Percentiles rank a stretch among this genome's conserved stretches.
Conservation (phyloP, 2,888 invertebrate genomes). For the Drosophila kokeensis region DNA sequence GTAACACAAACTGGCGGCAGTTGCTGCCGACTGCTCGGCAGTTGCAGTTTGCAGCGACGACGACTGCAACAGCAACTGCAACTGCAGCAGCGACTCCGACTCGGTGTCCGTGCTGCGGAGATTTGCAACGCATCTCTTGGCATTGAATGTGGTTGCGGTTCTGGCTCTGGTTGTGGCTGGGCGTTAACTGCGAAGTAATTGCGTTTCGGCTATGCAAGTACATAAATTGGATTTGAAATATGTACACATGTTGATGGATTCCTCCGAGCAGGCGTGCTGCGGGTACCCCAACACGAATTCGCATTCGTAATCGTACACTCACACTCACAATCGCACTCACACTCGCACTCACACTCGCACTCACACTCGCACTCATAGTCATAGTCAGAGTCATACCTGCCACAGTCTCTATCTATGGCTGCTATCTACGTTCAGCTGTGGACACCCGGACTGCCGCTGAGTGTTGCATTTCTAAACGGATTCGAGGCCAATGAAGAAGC, state of each 20-base stretch:
- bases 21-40: conserved; percentile 57
- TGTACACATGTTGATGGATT: conserved; percentile 81
- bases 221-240: conserved; percentile 81
- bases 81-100: conserved; percentile 11
- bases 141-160: conserved; percentile 24
- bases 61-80: conserved; percentile 30
- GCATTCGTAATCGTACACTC: conserved; percentile 8
- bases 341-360: background rate
- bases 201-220: conserved; percentile 80
- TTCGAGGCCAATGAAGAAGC: conserved; percentile 44
- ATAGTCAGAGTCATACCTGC: conserved; percentile 30
- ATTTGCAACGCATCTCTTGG: conserved; percentile 61
- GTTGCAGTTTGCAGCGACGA: conserved; percentile 30
- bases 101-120: conserved; percentile 23
- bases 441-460: conserved; percentile 62
- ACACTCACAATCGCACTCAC: background rate
- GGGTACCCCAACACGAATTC: conserved; percentile 38
- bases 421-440: conserved; percentile 37
- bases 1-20: conserved; percentile 76
- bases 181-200: conserved; percentile 79
- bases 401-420: conserved; percentile 55
- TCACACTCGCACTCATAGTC: background rate
- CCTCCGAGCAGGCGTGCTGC: conserved; percentile 57
- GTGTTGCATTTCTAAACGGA: conserved; percentile 67
- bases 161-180: conserved; percentile 56